Evolutionary conservation across 2,113 vertebrate species (phyloP).

Genomic region (Hippolais icterina): DNA sequence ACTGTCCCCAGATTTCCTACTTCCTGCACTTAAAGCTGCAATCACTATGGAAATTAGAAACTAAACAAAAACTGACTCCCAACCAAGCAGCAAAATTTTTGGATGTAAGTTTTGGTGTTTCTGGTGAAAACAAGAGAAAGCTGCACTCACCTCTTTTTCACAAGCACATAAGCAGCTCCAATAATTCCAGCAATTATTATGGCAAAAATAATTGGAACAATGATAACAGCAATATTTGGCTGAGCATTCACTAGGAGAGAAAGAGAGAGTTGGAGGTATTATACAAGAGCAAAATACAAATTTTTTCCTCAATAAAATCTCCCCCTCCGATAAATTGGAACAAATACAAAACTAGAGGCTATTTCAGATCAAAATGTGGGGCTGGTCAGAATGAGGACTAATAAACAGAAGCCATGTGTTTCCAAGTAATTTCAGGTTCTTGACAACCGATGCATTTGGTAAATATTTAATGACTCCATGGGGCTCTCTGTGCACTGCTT

Average conservation of each 20-base stretch:
- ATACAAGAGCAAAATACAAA: neutral
- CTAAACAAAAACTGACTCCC: neutral
- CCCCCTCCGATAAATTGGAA: neutral
- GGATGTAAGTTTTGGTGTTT: neutral
- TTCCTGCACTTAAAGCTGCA: neutral
- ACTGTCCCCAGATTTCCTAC: neutral
- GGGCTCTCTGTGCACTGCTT: neutral
- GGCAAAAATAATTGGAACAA: conserved; percentile 85
- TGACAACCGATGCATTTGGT: neutral
- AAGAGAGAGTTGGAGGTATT: neutral
- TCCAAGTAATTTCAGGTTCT: neutral
- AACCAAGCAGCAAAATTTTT: neutral
- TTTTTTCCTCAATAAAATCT: neutral
- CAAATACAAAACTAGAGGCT: neutral
- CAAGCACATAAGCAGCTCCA: conserved; percentile 77
- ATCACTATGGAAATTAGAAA: neutral
- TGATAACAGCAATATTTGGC: conserved; percentile 83
- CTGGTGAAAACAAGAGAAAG: neutral
- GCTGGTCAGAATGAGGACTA: neutral
- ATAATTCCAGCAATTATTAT: conserved; percentile 82
- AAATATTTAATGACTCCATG: neutral
- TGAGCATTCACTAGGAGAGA: conserved; percentile 76
- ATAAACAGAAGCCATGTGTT: neutral
- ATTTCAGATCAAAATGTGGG: neutral
- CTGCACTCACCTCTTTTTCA: conserved; percentile 86